These are phyloP conservation scores for Oxygymnocypris stewartii DNA, from an alignment of 2,113 vertebrate species.

Conservation along the genomic window DNA sequence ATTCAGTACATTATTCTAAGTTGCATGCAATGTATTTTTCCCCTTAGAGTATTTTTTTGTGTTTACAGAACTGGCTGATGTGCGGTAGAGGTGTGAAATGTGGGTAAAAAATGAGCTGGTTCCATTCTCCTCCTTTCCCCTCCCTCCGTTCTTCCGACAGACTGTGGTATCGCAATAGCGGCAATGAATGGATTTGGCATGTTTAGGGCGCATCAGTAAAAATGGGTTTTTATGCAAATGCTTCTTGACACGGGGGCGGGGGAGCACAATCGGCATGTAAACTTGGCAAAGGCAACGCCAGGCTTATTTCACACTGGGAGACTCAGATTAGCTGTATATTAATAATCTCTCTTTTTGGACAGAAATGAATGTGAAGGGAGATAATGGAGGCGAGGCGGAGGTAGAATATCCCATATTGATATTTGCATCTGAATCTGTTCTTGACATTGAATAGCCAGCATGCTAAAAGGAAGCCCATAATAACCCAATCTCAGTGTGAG, in stretches of 20 bases:
- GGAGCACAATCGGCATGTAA: slow-evolving; percentile 55
- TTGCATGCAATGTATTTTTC: background rate
- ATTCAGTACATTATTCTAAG: slow-evolving; percentile 2
- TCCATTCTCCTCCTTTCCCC: slow-evolving; percentile 13
- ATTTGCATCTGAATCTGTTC: slow-evolving; percentile 41
- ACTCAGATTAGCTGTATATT: slow-evolving; percentile 57
- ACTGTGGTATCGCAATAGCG: slow-evolving; percentile 45
- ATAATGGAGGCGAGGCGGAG: slow-evolving; percentile 40
- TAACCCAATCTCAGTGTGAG: slow-evolving; percentile 30
- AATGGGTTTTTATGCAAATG: slow-evolving; percentile 60
- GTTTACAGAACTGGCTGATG: slow-evolving; percentile 12
- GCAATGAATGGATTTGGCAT: no score
- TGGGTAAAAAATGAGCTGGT: background rate
- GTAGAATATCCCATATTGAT: slow-evolving; percentile 41
- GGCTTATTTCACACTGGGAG: slow-evolving; percentile 54
- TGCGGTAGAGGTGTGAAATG: slow-evolving; percentile 46
- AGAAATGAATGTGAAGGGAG: slow-evolving; percentile 37
- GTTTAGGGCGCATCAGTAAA: no score
- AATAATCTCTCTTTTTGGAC: slow-evolving; percentile 51
- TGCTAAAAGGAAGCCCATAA: slow-evolving; percentile 29
- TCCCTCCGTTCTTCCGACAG: background rate
- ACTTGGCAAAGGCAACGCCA: slow-evolving; percentile 40
- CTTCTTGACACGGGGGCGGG: slow-evolving; percentile 28
- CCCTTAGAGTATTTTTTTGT: slow-evolving; percentile 36
- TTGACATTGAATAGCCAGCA: slow-evolving; percentile 44